Percentiles rank a stretch among this genome's conserved stretches.
Conservation (phyloP, 2,888 invertebrate species). For the Sepiola atlantica region DNA sequence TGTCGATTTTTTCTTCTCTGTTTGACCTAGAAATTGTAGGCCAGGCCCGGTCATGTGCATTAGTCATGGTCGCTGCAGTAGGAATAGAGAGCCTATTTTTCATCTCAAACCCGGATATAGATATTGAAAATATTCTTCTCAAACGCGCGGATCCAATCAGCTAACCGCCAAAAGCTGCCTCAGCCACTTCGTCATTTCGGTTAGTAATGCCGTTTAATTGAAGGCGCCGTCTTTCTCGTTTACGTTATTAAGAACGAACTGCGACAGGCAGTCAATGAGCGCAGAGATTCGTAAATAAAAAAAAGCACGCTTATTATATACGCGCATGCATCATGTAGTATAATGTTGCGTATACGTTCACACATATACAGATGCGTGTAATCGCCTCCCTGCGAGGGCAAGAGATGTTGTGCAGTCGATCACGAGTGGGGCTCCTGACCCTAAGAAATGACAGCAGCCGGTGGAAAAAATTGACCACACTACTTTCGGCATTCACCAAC, state of each 20-base stretch:
- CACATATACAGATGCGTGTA: neutral
- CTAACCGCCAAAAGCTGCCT: neutral
- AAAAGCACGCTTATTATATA: no score
- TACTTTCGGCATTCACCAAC: no score
- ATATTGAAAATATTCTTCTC: slow-evolving; percentile 10
- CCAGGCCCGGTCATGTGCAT: neutral
- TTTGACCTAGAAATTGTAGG: neutral
- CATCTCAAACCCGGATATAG: neutral
- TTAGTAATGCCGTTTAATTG: slow-evolving; percentile 1
- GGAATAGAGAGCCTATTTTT: neutral
- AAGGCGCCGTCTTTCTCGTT: neutral
- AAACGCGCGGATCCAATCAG: neutral
- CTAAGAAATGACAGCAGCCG: no score
- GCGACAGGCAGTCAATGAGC: neutral
- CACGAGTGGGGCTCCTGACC: no score
- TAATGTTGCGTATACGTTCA: neutral
- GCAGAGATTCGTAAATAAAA: neutral
- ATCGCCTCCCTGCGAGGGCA: no score
- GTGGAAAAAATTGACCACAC: no score
- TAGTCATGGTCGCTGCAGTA: neutral
- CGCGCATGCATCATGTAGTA: neutral
- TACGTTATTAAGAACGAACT: neutral
- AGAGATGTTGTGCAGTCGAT: no score
- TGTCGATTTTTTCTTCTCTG: neutral
- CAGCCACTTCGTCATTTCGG: slow-evolving; percentile 32